Base-by-base conservation (phyloP, 2,113 vertebrate genomes). In the Paralichthys olivaceus region DNA sequence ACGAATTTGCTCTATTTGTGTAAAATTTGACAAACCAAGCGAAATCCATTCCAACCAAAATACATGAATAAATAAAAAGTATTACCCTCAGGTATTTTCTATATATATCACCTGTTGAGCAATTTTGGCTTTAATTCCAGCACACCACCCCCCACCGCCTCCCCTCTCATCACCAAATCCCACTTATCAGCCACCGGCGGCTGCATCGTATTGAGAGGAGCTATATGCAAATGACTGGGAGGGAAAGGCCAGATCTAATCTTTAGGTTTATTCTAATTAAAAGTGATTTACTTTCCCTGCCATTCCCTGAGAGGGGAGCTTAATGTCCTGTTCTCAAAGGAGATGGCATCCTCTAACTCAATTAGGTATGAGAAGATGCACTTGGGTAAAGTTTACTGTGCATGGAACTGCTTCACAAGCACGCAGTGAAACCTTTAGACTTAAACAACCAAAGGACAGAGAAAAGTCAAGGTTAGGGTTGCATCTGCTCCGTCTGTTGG, bases 261-360 rank as follows among this genome's bases (percentile, higher is more conserved):
- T 94, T 83, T 71, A 87, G 92, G 89, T 92, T 91, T 92, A 89
- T 92, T 87, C 72, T 94, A 94, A 95, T 96, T 95, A 92, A 91
- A 95, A 94, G 87, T 86, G 84, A 93, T 93, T 94, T 83, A 83
- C 90, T 93, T 92, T 80, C 65, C 59, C 75, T 51, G 62, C 45
- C 47, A 56, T 85, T 75, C 79, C 66, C 84, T 71, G 64, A 78
- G 86, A 87, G 85, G 79, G 83, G 87, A 92, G 61, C 55, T 85
- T 89, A 66, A 90, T 93, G 90, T 90, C 89, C 90, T 92, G 69
- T 84, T 90, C 88, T 79, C 78, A 14, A 60, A 90, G 81, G 81
- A 90, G 81, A 91, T 72, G 76, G 49, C 85, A 84, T 88, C 85
- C 73, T 84, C 80, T 69, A 80, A 85, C 82, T 91, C 81, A 86